A percentile compares a stretch with the other conserved stretches of the same genome.
Evolutionary conservation across 2,113 vertebrate genomes (phyloP).

Genomic region (Mungos mungo): DNA sequence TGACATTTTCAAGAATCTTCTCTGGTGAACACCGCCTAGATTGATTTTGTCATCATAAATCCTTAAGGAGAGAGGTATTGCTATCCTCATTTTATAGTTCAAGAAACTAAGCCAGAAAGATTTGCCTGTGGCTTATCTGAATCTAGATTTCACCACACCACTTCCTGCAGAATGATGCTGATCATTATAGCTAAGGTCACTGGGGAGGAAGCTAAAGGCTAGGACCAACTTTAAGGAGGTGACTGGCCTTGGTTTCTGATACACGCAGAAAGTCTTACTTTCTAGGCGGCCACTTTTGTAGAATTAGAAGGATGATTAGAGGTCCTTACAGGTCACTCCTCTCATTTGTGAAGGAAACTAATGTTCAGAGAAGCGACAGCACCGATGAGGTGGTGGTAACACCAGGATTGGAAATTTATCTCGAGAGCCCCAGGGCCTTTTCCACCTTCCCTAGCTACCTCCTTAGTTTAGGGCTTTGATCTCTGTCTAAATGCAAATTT

Average conservation of each 20-base stretch:
- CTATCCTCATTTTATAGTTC: not conserved
- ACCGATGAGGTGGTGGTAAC: not conserved
- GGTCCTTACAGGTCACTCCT: not conserved
- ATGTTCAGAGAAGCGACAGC: not conserved
- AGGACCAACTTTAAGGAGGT: not conserved
- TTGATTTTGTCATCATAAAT: not conserved
- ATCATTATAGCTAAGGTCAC: not conserved
- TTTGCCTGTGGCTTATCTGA: not conserved
- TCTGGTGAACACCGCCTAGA: not conserved
- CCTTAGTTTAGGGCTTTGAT: not conserved
- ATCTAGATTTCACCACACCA: not conserved
- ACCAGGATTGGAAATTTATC: not conserved
- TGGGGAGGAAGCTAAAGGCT: not conserved
- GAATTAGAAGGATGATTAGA: not conserved
- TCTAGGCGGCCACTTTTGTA: not conserved
- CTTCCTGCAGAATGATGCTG: not conserved
- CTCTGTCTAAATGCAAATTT: slow-evolving; percentile 40
- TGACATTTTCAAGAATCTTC: not conserved
- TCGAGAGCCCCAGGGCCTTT: not conserved
- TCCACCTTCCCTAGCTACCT: not conserved
- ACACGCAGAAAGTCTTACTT: not conserved
- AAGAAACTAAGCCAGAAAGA: not conserved
- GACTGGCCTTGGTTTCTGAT: not conserved
- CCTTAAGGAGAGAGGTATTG: not conserved
- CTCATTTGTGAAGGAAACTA: not conserved